Evolutionary conservation across 2,113 vertebrate species (phyloP), one percentile per base, ranked within the genome.

Genomic region (Atlantisia rogersi): DNA sequence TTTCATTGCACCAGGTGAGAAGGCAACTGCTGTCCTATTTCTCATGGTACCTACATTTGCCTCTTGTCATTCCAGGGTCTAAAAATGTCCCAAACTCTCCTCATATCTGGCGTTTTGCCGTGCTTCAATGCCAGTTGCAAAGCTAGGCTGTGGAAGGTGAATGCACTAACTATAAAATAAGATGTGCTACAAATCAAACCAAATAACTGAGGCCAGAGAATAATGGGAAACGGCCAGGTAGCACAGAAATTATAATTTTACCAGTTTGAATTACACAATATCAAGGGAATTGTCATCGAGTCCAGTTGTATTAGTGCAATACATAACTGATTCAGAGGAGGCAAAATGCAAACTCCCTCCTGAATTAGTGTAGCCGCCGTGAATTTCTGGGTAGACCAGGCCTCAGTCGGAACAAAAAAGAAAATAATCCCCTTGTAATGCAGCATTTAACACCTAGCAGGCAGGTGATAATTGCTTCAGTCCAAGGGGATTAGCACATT

Each of bases 391-490:
- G 74, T 79, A 97, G 88, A 92, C 80, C 35, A 65, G 86, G 77
- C 53, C 74, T 92, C 58, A 63, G 77, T n/a, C 86, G 95, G 94
- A 96, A 96, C 86, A 97, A 96, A 96, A 86, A 86, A 93, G 88
- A 91, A 94, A 94, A 96, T 94, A 96, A 97, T 96, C 91, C 96
- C 83, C 90, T 94, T 92, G 83, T 95, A 96, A 94, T 82, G 77
- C 88, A 94, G 92, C 86, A 87, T 96, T 96, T 97, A 96, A 94
- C 96, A 95, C 96, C 88, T 96, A 94, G 53, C 77, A 96, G 82
- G 87, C 92, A 97, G 94, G 96, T 97, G 96, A 95, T 96, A 97
- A 97, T 97, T 97, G 91, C 94, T 86, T 95, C 74, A 65, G 63
- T 96, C 96, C 86, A 69, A 94, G 22, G 91, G 92, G 95, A 96